Base-by-base conservation (phyloP, 1,140 invertebrate species). In the Eumeta japonica region DNA sequence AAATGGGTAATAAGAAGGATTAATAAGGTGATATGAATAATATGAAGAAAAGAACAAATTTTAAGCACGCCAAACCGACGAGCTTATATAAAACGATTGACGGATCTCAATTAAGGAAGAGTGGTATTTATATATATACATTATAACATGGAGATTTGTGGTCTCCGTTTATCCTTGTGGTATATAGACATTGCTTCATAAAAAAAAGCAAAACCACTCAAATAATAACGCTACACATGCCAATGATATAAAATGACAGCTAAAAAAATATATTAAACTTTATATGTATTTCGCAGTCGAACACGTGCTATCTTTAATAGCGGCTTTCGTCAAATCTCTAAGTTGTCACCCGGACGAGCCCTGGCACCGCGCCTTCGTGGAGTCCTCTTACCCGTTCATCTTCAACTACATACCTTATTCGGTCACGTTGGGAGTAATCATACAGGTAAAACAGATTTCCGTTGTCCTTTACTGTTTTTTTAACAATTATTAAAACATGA, bases 351-450 rank as follows among this genome's bases (percentile, higher is more conserved):
- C 55, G 0, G 17, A 55, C 1, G 35, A 4, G 28, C 10, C 38
- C 16, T 31, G 46, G 4, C 63, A 68, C 33, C 47, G 58, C 41
- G 54, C 48, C 0, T 72, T 72, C 17, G 58, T 62, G 0, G 54
- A 16, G 18, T 48, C 61, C 32, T 63, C 59, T 31, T 68, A 63
- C 28, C 67, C 67, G 0, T 72, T 59, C 61, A 55, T 72, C 0
- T 72, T 67, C 35, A 55, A 52, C 12, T 54, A 44, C 37, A 15
- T 72, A 11, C 61, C 64, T 2, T 68, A 65, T 34, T 58, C 56
- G 2, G 20, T 46, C 0, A 2, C 48, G 7, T 39, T 68, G 33
- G 64, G 59, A 12, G 28, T 53, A 11, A 9, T 66, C 0, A 65
- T 58, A 19, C 64, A 68, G 56, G 64, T 68, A 45, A 49, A 20